Base-by-base conservation (phyloP, 2,888 invertebrate genomes). In the Ochropleura leucogaster region DNA sequence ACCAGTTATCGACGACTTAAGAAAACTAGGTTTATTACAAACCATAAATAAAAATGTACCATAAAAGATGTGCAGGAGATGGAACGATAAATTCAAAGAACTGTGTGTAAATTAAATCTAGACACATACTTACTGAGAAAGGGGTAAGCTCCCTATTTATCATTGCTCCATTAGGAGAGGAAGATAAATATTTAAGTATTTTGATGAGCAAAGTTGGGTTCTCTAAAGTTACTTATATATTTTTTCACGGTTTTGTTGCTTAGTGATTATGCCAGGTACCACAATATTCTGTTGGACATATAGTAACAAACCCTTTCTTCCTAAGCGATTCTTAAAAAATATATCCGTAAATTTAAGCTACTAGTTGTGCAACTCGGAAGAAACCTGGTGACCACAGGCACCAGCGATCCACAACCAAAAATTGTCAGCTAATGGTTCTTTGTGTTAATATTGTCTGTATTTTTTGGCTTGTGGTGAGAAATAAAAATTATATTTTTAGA, bases 41-140 rank as follows among this genome's bases (percentile, higher is more conserved):
- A 55, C 51, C 10, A 63, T 70, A 70, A 46, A 76, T 76, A 63
- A 63, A 78, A 47, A 68, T 51, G 16, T 59, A 55, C 16, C 62
- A 12, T 49, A 42, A 0, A 47, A 55, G 44, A 55, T 63, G 30
- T 40, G 14, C 18, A 63, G 49, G 16, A 55, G 44, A 46, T 78
- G 79, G 18, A 44, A 14, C 44, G 20, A 63, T 55, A 76, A 51
- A 71, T 63, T 62, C 57, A 51, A 59, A 46, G 12, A 53, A 77
- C 46, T 20, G 57, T 46, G 49, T 18, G 63, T 70, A 20, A 40
- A 76, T 63, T 69, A 63, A 69, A 71, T 46, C 20, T 30, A n/a
- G 12, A 10, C 18, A 12, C 49, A 7, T 51, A 49, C 18, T 46
- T 40, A 63, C 49, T 49, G 14, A 53, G 47, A 68, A 44, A 46